phyloP scores from a whole-genome alignment of 2,113 vertebrate species.

The Tenebrosternarchus preto region DNA sequence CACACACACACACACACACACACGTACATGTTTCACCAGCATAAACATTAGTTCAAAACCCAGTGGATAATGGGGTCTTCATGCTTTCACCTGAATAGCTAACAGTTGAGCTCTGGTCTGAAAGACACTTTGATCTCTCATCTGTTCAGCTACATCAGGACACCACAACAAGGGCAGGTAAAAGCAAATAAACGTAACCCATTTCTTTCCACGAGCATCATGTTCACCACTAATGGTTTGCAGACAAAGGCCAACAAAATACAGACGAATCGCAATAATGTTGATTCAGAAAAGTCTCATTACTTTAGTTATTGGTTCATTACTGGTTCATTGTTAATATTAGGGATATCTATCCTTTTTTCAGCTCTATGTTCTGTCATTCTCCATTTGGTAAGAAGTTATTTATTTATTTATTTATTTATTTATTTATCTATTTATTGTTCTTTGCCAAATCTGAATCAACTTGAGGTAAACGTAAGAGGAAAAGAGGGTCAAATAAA shows the following conservation, averaged over 20 bases:
- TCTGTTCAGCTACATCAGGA: constrained; percentile 15
- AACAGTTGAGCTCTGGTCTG: constrained; percentile 5
- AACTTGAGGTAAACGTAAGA: no score
- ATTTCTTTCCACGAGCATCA: constrained; percentile 7
- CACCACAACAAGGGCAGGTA: constrained; percentile 7
- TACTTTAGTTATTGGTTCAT: not conserved
- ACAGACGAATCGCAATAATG: not conserved
- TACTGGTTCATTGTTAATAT: constrained; percentile 1
- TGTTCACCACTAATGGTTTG: not conserved
- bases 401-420: no score
- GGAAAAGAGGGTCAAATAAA: no score
- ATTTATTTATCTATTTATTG: no score
- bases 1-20: not conserved
- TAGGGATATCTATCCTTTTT: not conserved
- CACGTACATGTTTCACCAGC: not conserved
- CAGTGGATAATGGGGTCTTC: not conserved
- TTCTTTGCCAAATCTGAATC: no score
- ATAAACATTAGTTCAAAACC: not conserved
- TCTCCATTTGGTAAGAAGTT: no score
- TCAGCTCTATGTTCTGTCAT: not conserved
- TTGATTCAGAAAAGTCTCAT: not conserved
- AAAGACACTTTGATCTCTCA: constrained; percentile 42
- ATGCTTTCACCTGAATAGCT: not conserved
- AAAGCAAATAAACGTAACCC: constrained; percentile 20
- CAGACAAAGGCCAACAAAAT: constrained; percentile 3